phyloP scores from a whole-genome alignment of 2,113 vertebrate species.

The Theristicus caerulescens region DNA sequence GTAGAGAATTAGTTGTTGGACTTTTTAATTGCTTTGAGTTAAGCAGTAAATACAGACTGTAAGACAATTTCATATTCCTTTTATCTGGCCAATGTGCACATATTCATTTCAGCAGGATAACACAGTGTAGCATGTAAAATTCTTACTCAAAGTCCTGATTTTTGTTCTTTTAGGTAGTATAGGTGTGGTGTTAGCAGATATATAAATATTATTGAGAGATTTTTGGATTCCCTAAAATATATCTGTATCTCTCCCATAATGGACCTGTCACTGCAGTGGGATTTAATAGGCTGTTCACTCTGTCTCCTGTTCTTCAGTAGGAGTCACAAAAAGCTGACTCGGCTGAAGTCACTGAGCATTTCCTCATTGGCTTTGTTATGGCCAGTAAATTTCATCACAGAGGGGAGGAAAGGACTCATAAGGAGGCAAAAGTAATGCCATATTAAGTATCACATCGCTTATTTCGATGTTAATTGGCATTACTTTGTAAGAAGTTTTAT shows the following conservation, averaged over 20 bases:
- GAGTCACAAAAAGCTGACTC: not conserved
- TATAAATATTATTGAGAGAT: not conserved
- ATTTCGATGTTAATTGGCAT: not conserved
- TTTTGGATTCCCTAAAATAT: not conserved
- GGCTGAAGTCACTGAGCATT: not conserved
- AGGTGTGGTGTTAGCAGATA: not conserved
- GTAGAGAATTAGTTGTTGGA: not conserved
- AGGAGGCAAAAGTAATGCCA: not conserved
- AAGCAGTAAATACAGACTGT: not conserved
- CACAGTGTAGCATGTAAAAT: not conserved
- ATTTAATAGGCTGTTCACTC: not conserved
- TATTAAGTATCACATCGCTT: not conserved
- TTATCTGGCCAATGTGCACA: not conserved
- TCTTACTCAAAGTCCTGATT: not conserved
- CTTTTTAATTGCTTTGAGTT: not conserved
- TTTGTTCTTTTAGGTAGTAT: not conserved
- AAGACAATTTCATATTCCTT: not conserved
- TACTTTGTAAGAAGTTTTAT: not conserved
- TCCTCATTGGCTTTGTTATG: not conserved
- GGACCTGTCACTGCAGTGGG: not conserved
- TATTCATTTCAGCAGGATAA: not conserved
- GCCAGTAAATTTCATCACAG: not conserved
- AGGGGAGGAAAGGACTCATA: not conserved
- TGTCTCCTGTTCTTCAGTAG: not conserved
- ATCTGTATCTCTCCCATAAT: not conserved